A percentile compares a stretch with the other conserved stretches of the same genome.
Conservation (phyloP, 2,113 vertebrate genomes). For the Herpailurus yagouaroundi region DNA sequence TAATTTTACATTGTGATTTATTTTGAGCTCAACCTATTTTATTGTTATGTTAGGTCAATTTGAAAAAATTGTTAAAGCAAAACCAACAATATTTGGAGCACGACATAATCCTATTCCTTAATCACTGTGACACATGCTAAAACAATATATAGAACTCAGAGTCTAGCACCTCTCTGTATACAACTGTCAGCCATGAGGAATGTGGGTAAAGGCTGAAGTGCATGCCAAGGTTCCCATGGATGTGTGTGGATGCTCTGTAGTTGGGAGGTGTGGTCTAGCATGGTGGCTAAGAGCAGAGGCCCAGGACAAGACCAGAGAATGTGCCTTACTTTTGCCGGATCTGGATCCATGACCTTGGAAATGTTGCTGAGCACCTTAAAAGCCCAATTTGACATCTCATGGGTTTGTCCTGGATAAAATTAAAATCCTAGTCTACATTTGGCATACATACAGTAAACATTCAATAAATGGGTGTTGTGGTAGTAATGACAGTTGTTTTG, state of each 20-base stretch:
- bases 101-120: background rate
- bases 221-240: fast-evolving
- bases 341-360: background rate
- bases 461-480: background rate
- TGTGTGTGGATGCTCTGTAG: background rate
- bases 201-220: background rate
- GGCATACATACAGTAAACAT: background rate
- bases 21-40: conserved; percentile 46
- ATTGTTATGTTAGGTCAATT: background rate
- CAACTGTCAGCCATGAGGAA: background rate
- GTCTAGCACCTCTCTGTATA: background rate
- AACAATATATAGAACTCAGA: background rate
- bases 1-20: background rate
- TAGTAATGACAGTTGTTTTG: background rate
- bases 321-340: background rate
- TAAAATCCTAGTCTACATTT: background rate
- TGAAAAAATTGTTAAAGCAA: background rate
- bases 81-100: background rate
- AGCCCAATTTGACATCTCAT: background rate
- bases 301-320: background rate
- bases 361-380: background rate
- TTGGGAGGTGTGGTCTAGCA: too few species aligned
- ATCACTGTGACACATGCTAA: background rate
- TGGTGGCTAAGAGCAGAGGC: background rate
- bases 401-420: background rate